Conservation (phyloP, 35 echinoderm and acorn worm genomes). For the Patiria miniata region DNA sequence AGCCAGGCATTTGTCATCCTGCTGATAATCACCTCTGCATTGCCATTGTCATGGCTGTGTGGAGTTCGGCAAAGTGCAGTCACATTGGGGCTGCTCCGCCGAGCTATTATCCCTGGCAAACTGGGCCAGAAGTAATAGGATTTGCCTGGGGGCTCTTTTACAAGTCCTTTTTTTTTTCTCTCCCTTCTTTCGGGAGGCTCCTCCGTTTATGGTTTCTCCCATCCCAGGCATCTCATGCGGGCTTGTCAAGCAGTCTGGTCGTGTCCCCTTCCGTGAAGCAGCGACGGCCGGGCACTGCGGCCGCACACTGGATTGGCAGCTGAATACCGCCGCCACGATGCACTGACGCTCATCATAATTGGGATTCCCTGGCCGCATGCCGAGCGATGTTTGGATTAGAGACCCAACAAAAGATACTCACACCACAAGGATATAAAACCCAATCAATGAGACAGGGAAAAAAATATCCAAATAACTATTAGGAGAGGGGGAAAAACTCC, state of each 20-base stretch:
- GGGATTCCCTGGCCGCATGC: conserved; percentile 26
- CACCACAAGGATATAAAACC: not conserved
- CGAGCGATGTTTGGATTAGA: conserved; percentile 71
- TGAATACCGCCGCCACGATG: conserved; percentile 15
- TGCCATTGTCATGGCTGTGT: conserved; percentile 6
- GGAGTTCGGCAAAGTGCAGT: conserved; percentile 40
- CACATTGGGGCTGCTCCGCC: conserved; percentile 20
- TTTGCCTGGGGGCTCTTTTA: conserved; percentile 27
- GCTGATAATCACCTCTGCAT: conserved; percentile 10
- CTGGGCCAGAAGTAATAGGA: conserved; percentile 68
- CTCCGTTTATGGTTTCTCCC: conserved; percentile 2
- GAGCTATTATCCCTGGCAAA: conserved; percentile 25
- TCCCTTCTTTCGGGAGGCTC: not conserved
- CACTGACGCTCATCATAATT: not conserved
- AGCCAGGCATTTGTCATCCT: not conserved
- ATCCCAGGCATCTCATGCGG: too few species aligned
- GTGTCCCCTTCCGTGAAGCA: not conserved
- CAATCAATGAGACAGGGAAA: not conserved
- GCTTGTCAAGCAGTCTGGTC: not conserved
- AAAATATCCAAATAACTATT: not conserved
- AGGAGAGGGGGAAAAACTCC: conserved; percentile 6
- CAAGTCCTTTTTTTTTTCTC: not conserved
- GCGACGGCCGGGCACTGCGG: conserved; percentile 5
- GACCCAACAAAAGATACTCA: conserved; percentile 31
- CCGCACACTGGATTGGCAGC: conserved; percentile 16